Percentiles rank a stretch among this genome's conserved stretches.
Evolutionary conservation across 1,140 invertebrate species (phyloP).

Genomic region (Rhynchophorus ferrugineus): DNA sequence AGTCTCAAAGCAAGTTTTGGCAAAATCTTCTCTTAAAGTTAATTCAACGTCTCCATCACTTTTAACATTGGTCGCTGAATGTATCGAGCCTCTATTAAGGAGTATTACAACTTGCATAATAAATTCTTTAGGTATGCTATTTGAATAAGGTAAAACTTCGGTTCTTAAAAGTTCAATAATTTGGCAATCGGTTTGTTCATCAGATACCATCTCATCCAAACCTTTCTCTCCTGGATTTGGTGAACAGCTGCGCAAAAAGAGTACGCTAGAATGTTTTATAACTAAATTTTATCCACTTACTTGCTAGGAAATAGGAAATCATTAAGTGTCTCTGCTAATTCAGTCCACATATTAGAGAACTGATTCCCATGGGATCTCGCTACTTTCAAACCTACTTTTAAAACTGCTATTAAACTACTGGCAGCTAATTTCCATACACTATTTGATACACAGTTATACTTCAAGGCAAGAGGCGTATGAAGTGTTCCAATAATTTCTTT

Average conservation of each 20-base stretch:
- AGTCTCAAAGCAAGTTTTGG: constrained; percentile 93
- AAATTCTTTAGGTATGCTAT: constrained; percentile 75
- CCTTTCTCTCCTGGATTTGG: constrained; percentile 57
- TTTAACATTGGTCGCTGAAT: constrained; percentile 68
- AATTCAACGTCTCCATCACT: constrained; percentile 73
- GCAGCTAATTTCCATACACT: constrained; percentile 83
- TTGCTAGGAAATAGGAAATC: constrained; percentile 83
- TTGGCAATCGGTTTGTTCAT: constrained; percentile 80
- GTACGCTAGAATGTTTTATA: too few species aligned
- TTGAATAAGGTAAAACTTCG: constrained; percentile 77
- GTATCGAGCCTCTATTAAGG: constrained; percentile 88
- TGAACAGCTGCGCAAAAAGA: constrained; percentile 41
- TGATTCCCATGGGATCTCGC: constrained; percentile 68
- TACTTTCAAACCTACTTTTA: constrained; percentile 78
- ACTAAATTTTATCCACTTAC: too few species aligned
- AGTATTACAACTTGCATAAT: constrained; percentile 81
- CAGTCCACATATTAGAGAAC: constrained; percentile 72
- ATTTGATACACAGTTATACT: constrained; percentile 75
- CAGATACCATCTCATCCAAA: constrained; percentile 73
- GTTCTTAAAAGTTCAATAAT: constrained; percentile 78
- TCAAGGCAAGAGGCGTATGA: constrained; percentile 67
- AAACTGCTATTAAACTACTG: constrained; percentile 67
- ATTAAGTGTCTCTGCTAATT: constrained; percentile 77
- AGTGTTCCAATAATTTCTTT: constrained; percentile 71
- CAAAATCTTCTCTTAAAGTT: constrained; percentile 87